Percentiles rank a stretch among this genome's conserved stretches.
Conservation (phyloP, 2,113 vertebrate genomes). For the Hemibagrus wyckioides region DNA sequence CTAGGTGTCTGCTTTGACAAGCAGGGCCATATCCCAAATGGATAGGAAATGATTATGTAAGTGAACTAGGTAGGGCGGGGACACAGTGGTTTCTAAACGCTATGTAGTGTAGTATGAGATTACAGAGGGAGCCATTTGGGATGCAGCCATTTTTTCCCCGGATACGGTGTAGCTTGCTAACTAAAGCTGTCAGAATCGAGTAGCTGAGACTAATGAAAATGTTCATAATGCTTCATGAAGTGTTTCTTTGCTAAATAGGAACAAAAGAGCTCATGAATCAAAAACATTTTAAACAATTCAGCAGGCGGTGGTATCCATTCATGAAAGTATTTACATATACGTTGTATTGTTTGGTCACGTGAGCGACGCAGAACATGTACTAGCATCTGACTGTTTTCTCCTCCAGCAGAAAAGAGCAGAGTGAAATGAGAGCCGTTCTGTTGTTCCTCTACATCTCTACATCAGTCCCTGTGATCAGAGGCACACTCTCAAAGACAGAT, state of each 20-base stretch:
- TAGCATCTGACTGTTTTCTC: background rate
- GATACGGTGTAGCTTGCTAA: background rate
- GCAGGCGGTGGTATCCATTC: background rate
- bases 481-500: conserved; percentile 54
- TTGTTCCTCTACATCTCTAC: conserved; percentile 34
- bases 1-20: background rate
- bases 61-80: background rate
- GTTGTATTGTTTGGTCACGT: background rate
- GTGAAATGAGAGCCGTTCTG: conserved; percentile 50
- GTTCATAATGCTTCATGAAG: no score
- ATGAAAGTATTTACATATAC: background rate
- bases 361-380: background rate
- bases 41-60: background rate
- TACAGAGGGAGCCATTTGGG: background rate
- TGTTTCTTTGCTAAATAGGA: background rate
- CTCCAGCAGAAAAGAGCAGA: conserved; percentile 23
- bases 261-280: background rate
- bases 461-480: conserved; percentile 45
- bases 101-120: background rate
- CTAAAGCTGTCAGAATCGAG: background rate
- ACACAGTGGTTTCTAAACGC: no score
- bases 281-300: background rate
- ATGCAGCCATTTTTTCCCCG: background rate
- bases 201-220: background rate
- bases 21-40: background rate